Base-by-base conservation (phyloP, 1,140 invertebrate species). In the Drosophila micromelanica region DNA sequence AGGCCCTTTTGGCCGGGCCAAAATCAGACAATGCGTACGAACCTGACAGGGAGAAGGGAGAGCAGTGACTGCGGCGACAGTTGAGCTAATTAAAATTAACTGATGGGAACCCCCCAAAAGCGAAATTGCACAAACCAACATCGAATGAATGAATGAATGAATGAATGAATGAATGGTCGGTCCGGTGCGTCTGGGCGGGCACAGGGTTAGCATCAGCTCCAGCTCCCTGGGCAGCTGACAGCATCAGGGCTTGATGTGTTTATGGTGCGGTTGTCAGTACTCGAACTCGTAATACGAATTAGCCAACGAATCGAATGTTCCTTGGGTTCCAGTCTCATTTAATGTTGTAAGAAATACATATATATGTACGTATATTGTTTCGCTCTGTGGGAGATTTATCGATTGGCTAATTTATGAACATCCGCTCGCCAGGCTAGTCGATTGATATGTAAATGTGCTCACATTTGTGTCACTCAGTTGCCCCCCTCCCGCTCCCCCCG, bases 361-460 rank as follows among this genome's bases (percentile, higher is more conserved):
- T 40, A 17, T 38, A 2, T 42, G 27, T 40, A 46, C 17, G 17
- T 65, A 68, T 70, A 80, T 86, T 86, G 78, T 86, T 71, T 52
- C 51, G 56, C 49, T 17, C 51, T 64, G 51, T 65, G 63, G 67
- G 55, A 85, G 90, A 90, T 91, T 90, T 90, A 91, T 90, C 82
- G 86, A 92, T 90, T 87, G 80, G 78, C 74, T 90, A 92, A 92
- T 92, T 92, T 92, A 91, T 92, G 82, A 89, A 89, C 91, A 92
- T 92, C 91, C 91, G 91, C 72, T 82, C 20, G 20, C 67, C 63
- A 11, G 23, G 12, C 7, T 20, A 60, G 49, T 76, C 82, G 76
- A 89, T 89, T 90, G 85, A 89, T 89, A 89, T 89, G 85, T 90
- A 90, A 89, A 89, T 89, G 86, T 85, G 85, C 78, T 84, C 85